A percentile compares a stretch with the other conserved stretches of the same genome.
phyloP scores from a whole-genome alignment of 2,888 invertebrate genomes.

The Neuroscelio doddi region DNA sequence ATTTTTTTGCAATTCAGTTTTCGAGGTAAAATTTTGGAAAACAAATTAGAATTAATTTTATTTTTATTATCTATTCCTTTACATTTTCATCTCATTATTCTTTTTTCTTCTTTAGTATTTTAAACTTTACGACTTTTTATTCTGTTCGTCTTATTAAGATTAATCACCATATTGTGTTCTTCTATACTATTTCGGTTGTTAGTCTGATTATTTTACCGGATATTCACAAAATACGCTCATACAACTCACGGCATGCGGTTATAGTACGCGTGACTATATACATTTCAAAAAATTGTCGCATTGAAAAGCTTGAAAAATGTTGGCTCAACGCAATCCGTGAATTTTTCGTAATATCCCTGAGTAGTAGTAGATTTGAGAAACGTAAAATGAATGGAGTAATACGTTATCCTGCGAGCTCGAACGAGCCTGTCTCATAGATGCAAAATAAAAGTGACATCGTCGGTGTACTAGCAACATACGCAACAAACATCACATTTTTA shows the following conservation, averaged over 20 bases:
- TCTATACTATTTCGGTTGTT: constrained; percentile 23
- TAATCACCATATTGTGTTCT: too few relatives aligned
- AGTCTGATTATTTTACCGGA: constrained; percentile 21
- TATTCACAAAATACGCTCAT: constrained; percentile 28
- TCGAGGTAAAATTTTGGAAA: too few relatives aligned
- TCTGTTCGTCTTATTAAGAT: not conserved
- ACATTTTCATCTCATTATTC: too few relatives aligned
- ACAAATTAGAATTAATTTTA: too few relatives aligned
- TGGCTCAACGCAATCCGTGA: constrained; percentile 20
- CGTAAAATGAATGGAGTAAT: not conserved
- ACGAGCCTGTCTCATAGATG: constrained; percentile 28
- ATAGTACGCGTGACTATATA: constrained; percentile 29
- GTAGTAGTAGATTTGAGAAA: constrained; percentile 12
- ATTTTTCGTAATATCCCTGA: constrained; percentile 22
- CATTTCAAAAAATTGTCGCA: constrained; percentile 23
- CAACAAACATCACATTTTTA: too few relatives aligned
- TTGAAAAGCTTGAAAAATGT: constrained; percentile 24
- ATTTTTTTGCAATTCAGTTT: too few relatives aligned
- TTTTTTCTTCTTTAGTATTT: constrained; percentile 19
- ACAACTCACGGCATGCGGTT: constrained; percentile 33
- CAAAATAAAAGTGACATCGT: too few relatives aligned
- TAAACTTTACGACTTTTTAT: constrained; percentile 12
- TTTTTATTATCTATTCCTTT: too few relatives aligned
- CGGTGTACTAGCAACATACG: too few relatives aligned
- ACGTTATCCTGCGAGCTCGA: constrained; percentile 20